Conservation (phyloP, 2,113 vertebrate genomes). For the Eidolon helvum region DNA sequence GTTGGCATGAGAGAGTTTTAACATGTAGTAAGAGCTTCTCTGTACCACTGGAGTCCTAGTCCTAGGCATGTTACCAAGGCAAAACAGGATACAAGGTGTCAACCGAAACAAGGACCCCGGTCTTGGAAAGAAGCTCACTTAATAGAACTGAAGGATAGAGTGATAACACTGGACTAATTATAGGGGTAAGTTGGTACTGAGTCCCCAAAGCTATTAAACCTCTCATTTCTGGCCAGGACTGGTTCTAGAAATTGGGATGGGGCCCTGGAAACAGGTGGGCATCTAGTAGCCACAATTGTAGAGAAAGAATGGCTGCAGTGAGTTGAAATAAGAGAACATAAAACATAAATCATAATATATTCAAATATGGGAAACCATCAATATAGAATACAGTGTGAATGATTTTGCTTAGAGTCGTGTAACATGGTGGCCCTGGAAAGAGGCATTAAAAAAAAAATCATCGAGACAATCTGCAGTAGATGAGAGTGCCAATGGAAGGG, state of each 20-base stretch:
- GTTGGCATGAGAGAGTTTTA: background rate
- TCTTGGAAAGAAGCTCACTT: background rate
- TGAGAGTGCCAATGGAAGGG: background rate
- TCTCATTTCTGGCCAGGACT: background rate
- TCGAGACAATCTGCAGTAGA: background rate
- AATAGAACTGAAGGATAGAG: background rate
- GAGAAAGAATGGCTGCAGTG: background rate
- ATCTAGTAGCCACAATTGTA: background rate
- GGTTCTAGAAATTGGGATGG: background rate
- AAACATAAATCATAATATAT: background rate
- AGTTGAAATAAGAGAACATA: background rate
- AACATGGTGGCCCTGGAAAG: background rate
- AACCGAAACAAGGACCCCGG: background rate
- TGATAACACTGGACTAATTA: background rate
- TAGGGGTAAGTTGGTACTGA: background rate
- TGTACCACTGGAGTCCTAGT: background rate
- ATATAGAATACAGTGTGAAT: background rate
- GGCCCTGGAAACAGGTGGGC: background rate
- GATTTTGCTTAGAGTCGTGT: background rate
- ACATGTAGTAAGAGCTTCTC: background rate
- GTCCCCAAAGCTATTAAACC: background rate
- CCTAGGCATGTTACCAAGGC: background rate
- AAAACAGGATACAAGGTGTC: background rate
- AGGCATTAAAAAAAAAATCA: background rate
- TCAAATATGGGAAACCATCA: background rate